These are phyloP conservation scores for Halocynthia aurantium DNA, from an alignment of 23 tunicate genomes.

Conservation along the genomic window DNA sequence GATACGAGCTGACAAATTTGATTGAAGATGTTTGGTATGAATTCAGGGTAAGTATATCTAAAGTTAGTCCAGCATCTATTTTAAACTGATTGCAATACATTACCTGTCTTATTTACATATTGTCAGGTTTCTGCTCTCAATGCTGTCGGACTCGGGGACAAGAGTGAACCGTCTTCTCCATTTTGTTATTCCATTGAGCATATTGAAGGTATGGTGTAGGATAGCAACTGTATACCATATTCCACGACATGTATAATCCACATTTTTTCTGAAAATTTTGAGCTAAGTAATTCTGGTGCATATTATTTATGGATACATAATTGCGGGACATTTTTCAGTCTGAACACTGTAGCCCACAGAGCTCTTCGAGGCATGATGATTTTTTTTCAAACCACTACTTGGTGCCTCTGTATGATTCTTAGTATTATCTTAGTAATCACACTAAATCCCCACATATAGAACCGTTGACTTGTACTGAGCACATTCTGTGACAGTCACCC, in stretches of 20 bases:
- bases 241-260: too few species aligned
- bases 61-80: background rate
- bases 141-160: constrained; percentile 40
- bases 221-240: too few species aligned
- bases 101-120: background rate
- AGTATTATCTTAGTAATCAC: too few species aligned
- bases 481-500: too few species aligned
- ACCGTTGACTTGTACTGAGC: too few species aligned
- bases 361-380: too few species aligned
- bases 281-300: background rate
- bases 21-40: constrained; percentile 25
- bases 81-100: background rate
- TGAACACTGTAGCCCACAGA: too few species aligned
- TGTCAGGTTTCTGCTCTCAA: constrained; percentile 48
- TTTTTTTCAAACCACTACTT: too few species aligned
- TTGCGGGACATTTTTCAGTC: background rate
- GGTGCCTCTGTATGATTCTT: too few species aligned
- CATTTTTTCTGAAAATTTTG: too few species aligned
- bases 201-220: background rate
- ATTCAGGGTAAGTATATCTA: constrained; percentile 27
- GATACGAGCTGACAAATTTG: constrained; percentile 18
- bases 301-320: background rate
- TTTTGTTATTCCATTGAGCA: constrained; percentile 13
- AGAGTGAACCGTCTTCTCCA: constrained; percentile 32
- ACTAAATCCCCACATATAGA: too few species aligned